Evolutionary conservation across 2,113 vertebrate genomes (phyloP).

Genomic region (Halcyon senegalensis): DNA sequence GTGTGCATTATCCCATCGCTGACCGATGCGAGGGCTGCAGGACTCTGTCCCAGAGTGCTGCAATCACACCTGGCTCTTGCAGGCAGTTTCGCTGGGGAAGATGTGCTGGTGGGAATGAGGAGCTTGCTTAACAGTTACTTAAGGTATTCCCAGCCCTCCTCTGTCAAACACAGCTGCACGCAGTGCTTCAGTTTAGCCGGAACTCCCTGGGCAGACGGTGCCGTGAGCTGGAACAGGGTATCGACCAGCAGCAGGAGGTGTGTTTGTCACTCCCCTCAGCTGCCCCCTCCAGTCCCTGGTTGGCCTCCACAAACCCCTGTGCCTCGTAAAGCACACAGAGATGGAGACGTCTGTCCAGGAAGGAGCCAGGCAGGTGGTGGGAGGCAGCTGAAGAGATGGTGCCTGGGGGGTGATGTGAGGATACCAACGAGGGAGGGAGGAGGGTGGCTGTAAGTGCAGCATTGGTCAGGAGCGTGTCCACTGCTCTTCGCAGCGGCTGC

Average conservation of each 20-base stretch:
- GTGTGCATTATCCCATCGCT: too few relatives aligned
- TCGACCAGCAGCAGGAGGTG: background rate
- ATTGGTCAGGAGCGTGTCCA: background rate
- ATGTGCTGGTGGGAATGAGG: background rate
- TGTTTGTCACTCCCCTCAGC: background rate
- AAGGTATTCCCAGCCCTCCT: background rate
- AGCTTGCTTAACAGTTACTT: background rate
- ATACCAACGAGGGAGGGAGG: fast-evolving
- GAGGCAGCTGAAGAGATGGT: background rate
- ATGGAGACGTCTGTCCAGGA: background rate
- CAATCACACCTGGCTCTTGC: background rate
- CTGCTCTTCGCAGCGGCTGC: background rate
- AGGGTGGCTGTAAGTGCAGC: too few relatives aligned
- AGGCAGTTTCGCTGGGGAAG: background rate
- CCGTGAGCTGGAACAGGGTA: background rate
- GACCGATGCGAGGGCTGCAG: background rate
- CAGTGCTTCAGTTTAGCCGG: background rate
- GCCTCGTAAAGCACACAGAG: background rate
- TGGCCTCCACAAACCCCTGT: background rate
- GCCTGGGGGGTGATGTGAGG: background rate
- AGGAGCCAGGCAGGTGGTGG: fast-evolving
- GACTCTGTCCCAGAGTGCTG: background rate
- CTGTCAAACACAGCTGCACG: background rate
- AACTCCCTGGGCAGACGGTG: background rate
- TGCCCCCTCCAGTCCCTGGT: background rate